Evolutionary conservation across 2,113 vertebrate genomes (phyloP), one percentile per base, ranked within the genome.

Genomic region (Cynopterus brachyotis): DNA sequence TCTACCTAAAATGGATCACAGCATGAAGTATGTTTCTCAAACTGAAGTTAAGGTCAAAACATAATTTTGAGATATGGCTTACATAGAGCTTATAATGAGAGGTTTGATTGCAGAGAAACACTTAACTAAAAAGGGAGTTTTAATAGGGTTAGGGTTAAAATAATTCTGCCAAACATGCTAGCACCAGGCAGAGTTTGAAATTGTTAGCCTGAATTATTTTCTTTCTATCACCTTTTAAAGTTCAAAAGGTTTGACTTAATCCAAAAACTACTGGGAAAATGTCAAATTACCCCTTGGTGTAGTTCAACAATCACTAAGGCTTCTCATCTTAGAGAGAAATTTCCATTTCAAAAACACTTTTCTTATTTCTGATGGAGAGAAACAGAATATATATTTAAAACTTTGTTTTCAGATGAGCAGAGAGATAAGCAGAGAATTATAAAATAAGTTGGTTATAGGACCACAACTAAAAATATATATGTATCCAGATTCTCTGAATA

Each of bases 21-120:
- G 50, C 81, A 66, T 98, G 94, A 98, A 93, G 92, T 97, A 97
- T 98, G 84, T 73, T 93, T 98, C 82, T 60, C 2, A 42, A 92
- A 91, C 79, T 95, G 70, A 95, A 96, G 78, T 91, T 75, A 91
- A 94, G 45, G 30, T 93, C 30, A 76, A 93, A 96, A 69, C 57
- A 72, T 89, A 95, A 24, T 91, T 95, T 96, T 90, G n/a, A 93
- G 17, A 78, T 91, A n/a, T 57, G 16, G 72, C 22, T 91, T 92
- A 92, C 12, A 95, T 75, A 94, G 37, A 89, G 6, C 11, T 64
- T 85, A 70, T 59, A 90, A 88, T 67, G 75, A 32, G 60, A 73
- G 28, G 1, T 75, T 76, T 75, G 80, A 75, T 72, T 93, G 57
- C 19, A 82, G 91, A 94, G 60, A 85, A 55, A 93, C 5, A 62